Base-by-base conservation (phyloP, 1,140 invertebrate species). In the Agrilus planipennis region DNA sequence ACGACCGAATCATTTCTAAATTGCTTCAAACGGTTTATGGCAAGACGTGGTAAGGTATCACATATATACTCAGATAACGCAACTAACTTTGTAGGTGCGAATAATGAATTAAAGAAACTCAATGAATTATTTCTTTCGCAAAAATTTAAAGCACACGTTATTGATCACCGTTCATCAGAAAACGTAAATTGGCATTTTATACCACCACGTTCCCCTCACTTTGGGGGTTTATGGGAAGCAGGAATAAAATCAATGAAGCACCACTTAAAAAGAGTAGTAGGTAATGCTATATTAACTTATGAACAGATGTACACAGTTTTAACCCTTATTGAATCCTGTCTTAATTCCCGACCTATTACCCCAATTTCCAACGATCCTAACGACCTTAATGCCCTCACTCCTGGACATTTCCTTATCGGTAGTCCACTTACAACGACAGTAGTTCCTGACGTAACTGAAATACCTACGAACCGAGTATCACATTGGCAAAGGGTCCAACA, bases 361-460 rank as follows among this genome's bases (percentile, higher is more conserved):
- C 49, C 49, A 9, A 15, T 59, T n/a, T 46, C 47, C 11, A 42
- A 30, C 15, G 46, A 55, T 39, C 41, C 50, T 23, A 44, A 54
- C 38, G 57, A 61, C 30, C 39, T 49, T 5, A 4, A 15, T 0
- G 14, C 34, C 11, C 40, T 60, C 0, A 60, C 60, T 12, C 58
- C 60, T 15, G 59, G 42, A 10, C 58, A 64, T 44, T 64, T 64
- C 40, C 35, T 64, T n/a, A 47, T 53, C n/a, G 50, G 47, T 0
- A 12, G 28, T 12, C 30, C 45, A 3, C 21, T 58, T 10, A 27
- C 38, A 0, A 18, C 43, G 12, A 3, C 15, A n/a, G 32, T 42
- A 2, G 49, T 49, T 29, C 30, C 36, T 11, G 41, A 52, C 34
- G 2, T 46, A 9, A 18, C n/a, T 9, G 40, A 44, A 9, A 30